Evolutionary conservation across 2,888 invertebrate genomes (phyloP), one percentile per base, ranked within the genome.

Genomic region (Lasioglossum leucozonium): DNA sequence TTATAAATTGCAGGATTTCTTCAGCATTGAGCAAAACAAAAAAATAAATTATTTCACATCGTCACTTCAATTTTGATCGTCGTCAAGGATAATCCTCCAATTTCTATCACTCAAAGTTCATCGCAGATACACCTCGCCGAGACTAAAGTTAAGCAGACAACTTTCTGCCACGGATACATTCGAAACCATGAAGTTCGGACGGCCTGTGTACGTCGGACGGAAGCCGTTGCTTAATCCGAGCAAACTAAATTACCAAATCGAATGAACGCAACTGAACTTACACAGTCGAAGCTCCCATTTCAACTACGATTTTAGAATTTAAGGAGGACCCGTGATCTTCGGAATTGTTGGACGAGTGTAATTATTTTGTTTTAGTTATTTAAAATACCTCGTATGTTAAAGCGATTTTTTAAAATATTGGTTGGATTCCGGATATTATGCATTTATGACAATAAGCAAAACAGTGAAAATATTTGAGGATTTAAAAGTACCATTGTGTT

Each of bases 171-270:
- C 65, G 44, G 62, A 62, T 74, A 51, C 40, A 65, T 58, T 75
- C 30, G 26, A 34, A 75, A 30, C 30, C 8, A n/a, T 40, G 40
- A 34, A 62, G 62, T 62, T 75, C 22, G 34, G 11, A 44, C 42
- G 22, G 22, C 13, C 11, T n/a, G 44, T 65, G 18, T 30, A 34
- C 42, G 30, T 34, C 8, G 75, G 18, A 44, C 62, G 42, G 62
- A 42, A 73, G 67, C 42, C 26, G 40, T 58, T 40, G 71, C n/a
- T 55, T 62, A 62, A 58, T 16, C 58, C 81, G 47, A 71, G 72
- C 81, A 81, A 75, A 81, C 51, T 58, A 34, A 65, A 62, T 82
- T 82, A 72, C 47, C 42, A 71, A 81, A 76, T 82, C 44, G 69
- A 84, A 82, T 84, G 47, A 77, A 44, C 72, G 71, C 65, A 62